A percentile compares a stretch with the other conserved stretches of the same genome.
Conservation (phyloP, 2,888 invertebrate genomes). For the Lepidocyrtoides sp. region DNA sequence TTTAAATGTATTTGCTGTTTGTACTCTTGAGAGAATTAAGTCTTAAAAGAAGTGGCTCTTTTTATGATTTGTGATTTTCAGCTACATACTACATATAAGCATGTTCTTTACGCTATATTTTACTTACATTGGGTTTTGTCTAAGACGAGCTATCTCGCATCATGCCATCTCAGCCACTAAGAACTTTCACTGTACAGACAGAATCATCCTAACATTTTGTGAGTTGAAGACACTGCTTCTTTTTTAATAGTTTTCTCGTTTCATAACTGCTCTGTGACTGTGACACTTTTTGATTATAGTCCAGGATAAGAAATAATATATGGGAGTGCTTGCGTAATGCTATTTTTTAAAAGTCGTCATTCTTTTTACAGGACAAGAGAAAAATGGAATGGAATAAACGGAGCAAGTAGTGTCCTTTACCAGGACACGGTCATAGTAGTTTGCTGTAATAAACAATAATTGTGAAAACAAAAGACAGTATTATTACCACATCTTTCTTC, state of each 20-base stretch:
- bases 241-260: constrained; percentile 40
- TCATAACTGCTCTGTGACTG: background rate
- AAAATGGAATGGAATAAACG: too few species aligned
- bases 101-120: background rate
- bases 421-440: background rate
- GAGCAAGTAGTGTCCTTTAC: too few species aligned
- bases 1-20: too few species aligned
- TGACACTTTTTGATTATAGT: constrained; percentile 52
- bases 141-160: background rate
- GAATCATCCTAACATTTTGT: background rate
- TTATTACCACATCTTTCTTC: background rate
- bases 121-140: background rate
- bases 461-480: constrained; percentile 11
- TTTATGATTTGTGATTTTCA: constrained; percentile 70
- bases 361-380: constrained; percentile 60
- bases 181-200: background rate
- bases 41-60: constrained; percentile 64
- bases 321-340: constrained; percentile 21
- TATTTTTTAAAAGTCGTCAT: constrained; percentile 41
- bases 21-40: background rate
- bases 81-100: too few species aligned
- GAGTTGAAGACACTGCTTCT: constrained; percentile 4
- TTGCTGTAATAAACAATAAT: background rate
- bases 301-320: constrained; percentile 62
- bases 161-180: background rate